Evolutionary conservation across 2,888 invertebrate genomes (phyloP).

Genomic region (Axea sp.): DNA sequence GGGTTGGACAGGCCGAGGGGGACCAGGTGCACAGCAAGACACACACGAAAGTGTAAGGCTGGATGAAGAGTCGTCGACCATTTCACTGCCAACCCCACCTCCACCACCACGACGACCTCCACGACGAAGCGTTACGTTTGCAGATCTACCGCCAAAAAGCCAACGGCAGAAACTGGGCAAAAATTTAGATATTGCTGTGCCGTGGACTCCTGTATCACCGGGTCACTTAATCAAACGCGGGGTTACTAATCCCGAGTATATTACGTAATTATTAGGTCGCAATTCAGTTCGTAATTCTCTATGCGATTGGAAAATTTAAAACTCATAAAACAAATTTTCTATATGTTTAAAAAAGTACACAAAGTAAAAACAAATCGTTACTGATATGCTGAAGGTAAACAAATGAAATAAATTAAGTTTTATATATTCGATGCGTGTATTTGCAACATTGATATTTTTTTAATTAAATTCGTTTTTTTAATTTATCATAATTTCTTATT

Average conservation of each 20-base stretch:
- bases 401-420: too few species aligned
- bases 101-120: conserved; percentile 73
- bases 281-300: too few species aligned
- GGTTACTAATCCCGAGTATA: conserved; percentile 75
- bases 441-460: too few species aligned
- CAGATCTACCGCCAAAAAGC: conserved; percentile 74
- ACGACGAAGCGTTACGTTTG: conserved; percentile 78
- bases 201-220: conserved; percentile 77
- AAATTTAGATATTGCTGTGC: conserved; percentile 75
- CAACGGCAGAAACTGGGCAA: conserved; percentile 67
- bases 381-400: too few species aligned
- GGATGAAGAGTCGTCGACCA: conserved; percentile 70
- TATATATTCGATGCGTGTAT: too few species aligned
- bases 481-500: too few species aligned
- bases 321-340: too few species aligned
- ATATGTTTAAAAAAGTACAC: conserved; percentile 20
- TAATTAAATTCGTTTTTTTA: too few species aligned
- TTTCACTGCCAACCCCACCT: conserved; percentile 74
- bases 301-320: too few species aligned
- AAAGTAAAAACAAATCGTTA: too few species aligned
- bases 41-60: conserved; percentile 90
- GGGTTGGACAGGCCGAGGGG: conserved; percentile 85
- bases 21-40: conserved; percentile 91
- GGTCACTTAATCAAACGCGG: conserved; percentile 72
- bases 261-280: conserved; percentile 68